Percentiles rank a stretch among this genome's conserved stretches.
Evolutionary conservation across 2,113 vertebrate genomes (phyloP).

Genomic region (Genyomyrus donnyi): DNA sequence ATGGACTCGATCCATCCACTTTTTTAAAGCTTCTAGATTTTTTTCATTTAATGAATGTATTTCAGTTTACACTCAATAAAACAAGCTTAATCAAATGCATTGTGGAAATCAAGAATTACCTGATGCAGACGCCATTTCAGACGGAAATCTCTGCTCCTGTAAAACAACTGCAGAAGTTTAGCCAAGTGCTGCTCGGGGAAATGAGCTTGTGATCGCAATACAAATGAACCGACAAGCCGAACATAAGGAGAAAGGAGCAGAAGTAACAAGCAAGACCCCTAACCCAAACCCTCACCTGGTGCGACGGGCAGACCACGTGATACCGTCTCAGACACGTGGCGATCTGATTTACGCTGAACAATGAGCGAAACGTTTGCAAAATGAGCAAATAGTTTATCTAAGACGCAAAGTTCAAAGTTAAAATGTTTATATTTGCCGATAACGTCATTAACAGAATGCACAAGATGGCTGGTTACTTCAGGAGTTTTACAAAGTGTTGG

Average conservation of each 20-base stretch:
- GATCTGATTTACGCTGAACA: neutral
- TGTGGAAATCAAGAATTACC: constrained; percentile 34
- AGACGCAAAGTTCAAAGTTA: neutral
- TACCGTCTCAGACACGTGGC: neutral
- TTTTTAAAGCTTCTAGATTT: neutral
- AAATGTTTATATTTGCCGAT: neutral
- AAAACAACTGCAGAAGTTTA: constrained; percentile 28
- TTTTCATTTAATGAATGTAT: neutral
- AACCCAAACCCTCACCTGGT: neutral
- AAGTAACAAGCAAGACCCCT: neutral
- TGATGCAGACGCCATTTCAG: constrained; percentile 47
- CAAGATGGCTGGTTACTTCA: neutral
- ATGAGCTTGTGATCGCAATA: neutral
- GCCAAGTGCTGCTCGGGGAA: neutral
- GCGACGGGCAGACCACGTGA: neutral
- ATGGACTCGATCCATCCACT: neutral
- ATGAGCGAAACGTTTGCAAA: neutral
- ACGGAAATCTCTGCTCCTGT: constrained; percentile 31
- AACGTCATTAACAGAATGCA: neutral
- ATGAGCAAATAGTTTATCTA: neutral
- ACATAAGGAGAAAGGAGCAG: neutral
- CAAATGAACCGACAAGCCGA: neutral
- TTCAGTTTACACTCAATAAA: neutral
- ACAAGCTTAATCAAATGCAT: neutral
- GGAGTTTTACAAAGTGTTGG: neutral